Evolutionary conservation across 1,140 invertebrate species (phyloP), one percentile per base, ranked within the genome.

Genomic region (Zaprionus nigranus): DNA sequence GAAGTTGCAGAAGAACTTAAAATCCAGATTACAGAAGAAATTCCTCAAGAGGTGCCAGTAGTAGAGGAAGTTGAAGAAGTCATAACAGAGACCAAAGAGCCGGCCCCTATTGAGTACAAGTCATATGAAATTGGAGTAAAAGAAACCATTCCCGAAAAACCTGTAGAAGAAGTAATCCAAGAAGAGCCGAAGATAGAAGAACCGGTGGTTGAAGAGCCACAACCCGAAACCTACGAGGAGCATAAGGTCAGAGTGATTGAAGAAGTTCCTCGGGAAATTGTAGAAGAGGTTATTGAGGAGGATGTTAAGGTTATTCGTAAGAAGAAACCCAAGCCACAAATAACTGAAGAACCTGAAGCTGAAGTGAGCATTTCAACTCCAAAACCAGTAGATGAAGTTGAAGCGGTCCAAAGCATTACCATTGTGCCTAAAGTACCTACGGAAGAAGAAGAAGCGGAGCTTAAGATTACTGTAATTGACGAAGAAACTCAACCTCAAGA

Each of bases 371-470:
- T 91, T 5, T 17, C 74, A 34, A 43, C 79, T 61, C 60, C 79
- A 17, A 79, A 79, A 54, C 81, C 91, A 17, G 58, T 71, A 12
- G 80, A 92, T 46, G 87, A 83, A 66, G 84, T 87, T 12, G 78
- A 87, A 60, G 85, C 83, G 0, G 74, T 56, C 6, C 38, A 77
- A 51, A 87, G 71, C 26, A 70, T 91, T 46, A 75, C 75, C 2
- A 70, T 92, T 58, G 91, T 94, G 60, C 68, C 85, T 22, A 87
- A 92, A 70, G 73, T 76, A 22, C 75, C 77, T n/a, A 69, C 75
- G 0, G 92, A 92, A 63, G 85, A 92, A 51, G 85, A 90, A 51
- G 75, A 83, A 59, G 84, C 82, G 7, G 92, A 93, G 53, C 72
- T 91, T 1, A 88, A 88, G 62, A 69, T 92, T 43, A 90, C 72